Conservation (phyloP, 2,113 vertebrate genomes). For the Raja brachyura region DNA sequence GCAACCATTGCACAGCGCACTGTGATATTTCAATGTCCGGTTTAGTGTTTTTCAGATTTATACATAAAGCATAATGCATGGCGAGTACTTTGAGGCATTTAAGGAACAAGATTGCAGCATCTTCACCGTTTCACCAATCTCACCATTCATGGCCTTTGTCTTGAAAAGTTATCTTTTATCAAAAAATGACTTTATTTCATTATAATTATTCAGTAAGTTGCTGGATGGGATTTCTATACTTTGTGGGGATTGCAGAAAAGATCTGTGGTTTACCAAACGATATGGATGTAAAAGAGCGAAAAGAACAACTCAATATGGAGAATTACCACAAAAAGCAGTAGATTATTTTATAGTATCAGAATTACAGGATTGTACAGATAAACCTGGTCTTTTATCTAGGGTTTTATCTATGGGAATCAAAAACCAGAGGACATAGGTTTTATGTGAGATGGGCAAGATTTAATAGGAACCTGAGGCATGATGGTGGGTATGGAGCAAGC, state of each 20-base stretch:
- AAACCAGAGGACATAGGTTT: no score
- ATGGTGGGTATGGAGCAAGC: no score
- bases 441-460: no score
- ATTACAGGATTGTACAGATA: neutral
- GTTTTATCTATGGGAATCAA: no score
- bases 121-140: neutral
- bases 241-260: neutral
- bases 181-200: neutral
- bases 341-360: neutral
- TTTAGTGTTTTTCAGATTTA: constrained; percentile 41
- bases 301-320: neutral
- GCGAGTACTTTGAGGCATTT: neutral
- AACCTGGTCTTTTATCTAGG: no score
- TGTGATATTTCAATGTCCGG: constrained; percentile 39
- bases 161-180: neutral
- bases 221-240: neutral
- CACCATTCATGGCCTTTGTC: neutral
- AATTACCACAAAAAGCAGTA: neutral
- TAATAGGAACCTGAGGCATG: no score
- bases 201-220: neutral
- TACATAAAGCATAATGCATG: neutral
- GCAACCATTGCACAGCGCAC: constrained; percentile 41
- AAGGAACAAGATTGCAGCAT: neutral
- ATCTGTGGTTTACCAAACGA: neutral
- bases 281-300: neutral